Base-by-base conservation (phyloP, 2,888 invertebrate species). In the Xestia rhomboidea region DNA sequence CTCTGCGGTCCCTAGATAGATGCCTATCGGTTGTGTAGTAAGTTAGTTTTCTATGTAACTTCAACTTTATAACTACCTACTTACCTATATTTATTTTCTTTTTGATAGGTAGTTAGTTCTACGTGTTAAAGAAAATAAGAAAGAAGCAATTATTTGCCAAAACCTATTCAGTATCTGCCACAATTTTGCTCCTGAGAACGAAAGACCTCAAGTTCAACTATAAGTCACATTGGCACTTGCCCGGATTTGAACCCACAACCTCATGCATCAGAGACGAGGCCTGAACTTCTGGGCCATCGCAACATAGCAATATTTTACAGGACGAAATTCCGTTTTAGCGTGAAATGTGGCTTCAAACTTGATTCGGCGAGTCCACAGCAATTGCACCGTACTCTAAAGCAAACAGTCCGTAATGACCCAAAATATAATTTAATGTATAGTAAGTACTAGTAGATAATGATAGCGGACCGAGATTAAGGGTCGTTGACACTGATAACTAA, bases 401-500 rank as follows among this genome's bases (percentile, higher is more conserved):
- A 89, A 89, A 90, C 86, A 91, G 64, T 79, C 81, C 83, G 80
- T 90, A 91, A 91, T 92, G 93, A 93, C 94, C 94, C 90, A 93
- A 93, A 93, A 93, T 90, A 82, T 91, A 91, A 92, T 93, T 92
- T 90, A 88, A 76, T 86, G 80, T 83, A 87, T 89, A 87, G 88
- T 89, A 89, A 88, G 88, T 89, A 89, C 49, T 49, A 89, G 87
- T 87, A 91, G 91, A 92, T 92, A 93, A 91, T 92, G 91, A 91
- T 93, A 93, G 89, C 89, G 85, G 79, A 83, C 83, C 83, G 21
- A 93, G 95, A 95, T 95, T 92, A 94, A 75, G 87, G 91, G 94
- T 93, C 94, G 93, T 94, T 94, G 95, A 94, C 95, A 91, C 92
- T 92, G 94, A 93, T 94, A 94, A 90, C 89, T 82, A 90, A 89